Evolutionary conservation across 2,888 invertebrate genomes (phyloP).

Genomic region (Arrhopalites spinosus): DNA sequence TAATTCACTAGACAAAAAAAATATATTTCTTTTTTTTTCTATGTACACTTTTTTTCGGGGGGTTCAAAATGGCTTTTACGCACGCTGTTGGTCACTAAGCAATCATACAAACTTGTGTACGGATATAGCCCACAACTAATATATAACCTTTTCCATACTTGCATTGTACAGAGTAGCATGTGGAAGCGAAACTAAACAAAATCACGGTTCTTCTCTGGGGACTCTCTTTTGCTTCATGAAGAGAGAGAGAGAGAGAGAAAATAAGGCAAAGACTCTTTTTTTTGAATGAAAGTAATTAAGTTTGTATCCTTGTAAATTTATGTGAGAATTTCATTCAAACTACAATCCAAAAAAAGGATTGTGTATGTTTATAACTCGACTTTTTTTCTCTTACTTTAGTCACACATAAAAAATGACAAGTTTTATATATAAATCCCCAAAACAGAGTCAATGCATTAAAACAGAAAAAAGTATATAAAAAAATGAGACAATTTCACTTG

Average conservation of each 20-base stretch:
- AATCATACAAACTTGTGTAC: no score
- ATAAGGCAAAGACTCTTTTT: background rate
- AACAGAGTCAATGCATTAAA: background rate
- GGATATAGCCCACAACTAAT: background rate
- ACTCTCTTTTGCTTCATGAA: background rate
- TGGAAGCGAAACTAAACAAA: background rate
- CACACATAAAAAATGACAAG: background rate
- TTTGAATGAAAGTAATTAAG: conserved; percentile 12
- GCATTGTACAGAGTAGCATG: background rate
- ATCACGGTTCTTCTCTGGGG: conserved; percentile 12
- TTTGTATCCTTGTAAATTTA: conserved; percentile 24
- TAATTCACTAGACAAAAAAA: conserved; percentile 19
- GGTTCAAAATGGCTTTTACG: conserved; percentile 14
- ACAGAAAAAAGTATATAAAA: background rate
- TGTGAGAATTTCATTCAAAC: conserved; percentile 28
- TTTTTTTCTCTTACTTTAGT: background rate
- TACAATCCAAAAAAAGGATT: background rate
- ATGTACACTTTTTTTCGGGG: no score
- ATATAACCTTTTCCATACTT: background rate
- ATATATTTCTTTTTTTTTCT: background rate
- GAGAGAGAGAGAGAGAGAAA: background rate
- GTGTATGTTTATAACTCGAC: background rate
- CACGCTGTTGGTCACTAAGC: background rate
- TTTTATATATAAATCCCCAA: no score
- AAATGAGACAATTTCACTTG: background rate